Base-by-base conservation (phyloP, 2,888 invertebrate species). In the Lymantria dispar region DNA sequence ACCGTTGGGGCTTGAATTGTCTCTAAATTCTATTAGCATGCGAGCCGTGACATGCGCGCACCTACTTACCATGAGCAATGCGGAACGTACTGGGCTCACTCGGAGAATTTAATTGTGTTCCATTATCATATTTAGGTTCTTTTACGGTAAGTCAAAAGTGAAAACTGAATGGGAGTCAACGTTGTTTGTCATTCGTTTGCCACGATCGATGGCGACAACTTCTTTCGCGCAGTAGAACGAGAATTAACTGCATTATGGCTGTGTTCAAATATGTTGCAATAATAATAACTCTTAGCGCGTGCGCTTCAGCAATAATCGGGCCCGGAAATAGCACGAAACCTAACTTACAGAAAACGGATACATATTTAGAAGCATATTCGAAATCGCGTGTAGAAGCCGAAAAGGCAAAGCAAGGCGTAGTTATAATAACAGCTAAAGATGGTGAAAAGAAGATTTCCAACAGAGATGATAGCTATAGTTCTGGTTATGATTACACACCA, bases 301-400 rank as follows among this genome's bases (percentile, higher is more conserved):
- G 77, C 60, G 87, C 69, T 52, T 69, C 80, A 38, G 90, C 89
- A 43, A 88, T 91, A 41, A 75, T 88, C 8, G 86, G 85, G n/a
- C 88, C 87, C n/a, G 66, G 62, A 15, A 90, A 87, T 56, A 74
- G 68, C 50, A 89, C 86, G 0, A 87, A 85, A 68, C 54, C 68
- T 15, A 61, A 69, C 46, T 43, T 56, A 30, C 71, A 80, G 46
- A 88, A 87, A 73, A 84, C 83, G 0, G 94, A 95, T 74, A 93
- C 94, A 2, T 95, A 95, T 67, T 77, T 95, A 61, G 93, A 94
- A 40, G 95, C 95, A 1, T 92, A 94, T 64, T 92, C 92, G 7
- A 92, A 94, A 64, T 93, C 94, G 14, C 77, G 70, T 74, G 87
- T 76, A 70, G 90, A 78, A 80, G 92, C 82, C 62, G 92, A 81